Evolutionary conservation across 2,888 invertebrate species (phyloP).

Genomic region (Agelastica alni): DNA sequence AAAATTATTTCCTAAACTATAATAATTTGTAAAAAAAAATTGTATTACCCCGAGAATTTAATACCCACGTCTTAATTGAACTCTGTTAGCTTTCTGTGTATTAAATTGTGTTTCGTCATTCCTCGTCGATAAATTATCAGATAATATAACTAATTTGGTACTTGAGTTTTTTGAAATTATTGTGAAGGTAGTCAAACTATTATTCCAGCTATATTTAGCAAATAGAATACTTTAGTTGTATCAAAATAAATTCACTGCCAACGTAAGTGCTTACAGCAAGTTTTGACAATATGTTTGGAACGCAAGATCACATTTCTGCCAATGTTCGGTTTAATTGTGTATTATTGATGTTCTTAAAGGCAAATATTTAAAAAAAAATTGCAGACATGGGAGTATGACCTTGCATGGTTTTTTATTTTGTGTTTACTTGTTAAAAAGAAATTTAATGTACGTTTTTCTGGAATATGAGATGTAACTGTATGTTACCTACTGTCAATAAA

Average conservation of each 20-base stretch:
- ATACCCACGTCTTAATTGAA: too few relatives aligned
- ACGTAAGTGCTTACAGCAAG: slow-evolving; percentile 31
- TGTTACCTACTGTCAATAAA: too few relatives aligned
- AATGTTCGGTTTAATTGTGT: too few relatives aligned
- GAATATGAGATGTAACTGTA: background rate
- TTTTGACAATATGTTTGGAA: slow-evolving; percentile 32
- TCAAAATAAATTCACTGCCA: slow-evolving; percentile 35
- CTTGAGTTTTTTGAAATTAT: background rate
- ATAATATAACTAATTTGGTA: background rate
- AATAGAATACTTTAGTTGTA: slow-evolving; percentile 18
- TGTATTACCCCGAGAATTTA: too few relatives aligned
- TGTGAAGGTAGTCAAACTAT: background rate
- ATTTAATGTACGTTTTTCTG: slow-evolving; percentile 1
- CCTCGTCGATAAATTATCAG: background rate
- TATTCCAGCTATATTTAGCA: slow-evolving; percentile 8
- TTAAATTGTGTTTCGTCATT: too few relatives aligned
- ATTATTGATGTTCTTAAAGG: too few relatives aligned
- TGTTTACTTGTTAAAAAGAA: background rate
- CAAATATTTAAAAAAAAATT: too few relatives aligned
- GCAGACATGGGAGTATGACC: slow-evolving; percentile 4
- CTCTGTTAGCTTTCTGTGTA: too few relatives aligned
- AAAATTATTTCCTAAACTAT: too few relatives aligned
- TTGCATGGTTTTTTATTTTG: slow-evolving; percentile 2
- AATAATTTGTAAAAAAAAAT: too few relatives aligned
- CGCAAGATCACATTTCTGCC: slow-evolving; percentile 11